Evolutionary conservation across 2,113 vertebrate genomes (phyloP), one percentile per base, ranked within the genome.

Genomic region (Hemibates koningsi): DNA sequence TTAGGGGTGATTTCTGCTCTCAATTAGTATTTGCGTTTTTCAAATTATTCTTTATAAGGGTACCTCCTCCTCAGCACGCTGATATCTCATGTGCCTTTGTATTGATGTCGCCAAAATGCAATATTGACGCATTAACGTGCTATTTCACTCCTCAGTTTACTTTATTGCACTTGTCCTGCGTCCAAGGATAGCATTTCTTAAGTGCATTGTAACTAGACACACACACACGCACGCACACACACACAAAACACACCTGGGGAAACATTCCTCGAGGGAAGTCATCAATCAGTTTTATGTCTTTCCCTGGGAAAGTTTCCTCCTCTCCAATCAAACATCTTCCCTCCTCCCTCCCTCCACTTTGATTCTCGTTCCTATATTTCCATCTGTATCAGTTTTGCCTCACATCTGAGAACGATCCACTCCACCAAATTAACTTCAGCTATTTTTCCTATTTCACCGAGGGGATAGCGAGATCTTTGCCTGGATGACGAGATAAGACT

Each of bases 221-320:
- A 63, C 90, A 68, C 43, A 78, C 73, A 56, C 66, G 2, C 80
- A 80, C 53, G 16, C 34, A 43, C 79, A 13, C 80, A 45, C 56
- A 78, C 83, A 73, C 68, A 89, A 79, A 91, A 90, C 95, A 96
- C 96, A 97, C 96, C 96, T 97, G 96, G 96, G 95, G 96, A 96
- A 96, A 96, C 95, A 95, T 96, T 96, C 94, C 96, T 96, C 94
- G 63, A 86, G 96, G 95, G 96, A 95, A 96, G 96, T 95, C 95
- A 96, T 97, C 96, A 96, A 96, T 97, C 96, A 97, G 94, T 95
- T 97, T 97, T 96, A 97, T 96, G 93, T 95, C 86, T 90, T 95
- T 95, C 95, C 95, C 94, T 96, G 96, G 94, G 95, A 96, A 96
- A 95, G 88, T 95, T 94, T 92, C 91, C 95, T 92, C 92, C 87